Evolutionary conservation across 2,888 invertebrate species (phyloP).

Genomic region (Micropterix aruncella): DNA sequence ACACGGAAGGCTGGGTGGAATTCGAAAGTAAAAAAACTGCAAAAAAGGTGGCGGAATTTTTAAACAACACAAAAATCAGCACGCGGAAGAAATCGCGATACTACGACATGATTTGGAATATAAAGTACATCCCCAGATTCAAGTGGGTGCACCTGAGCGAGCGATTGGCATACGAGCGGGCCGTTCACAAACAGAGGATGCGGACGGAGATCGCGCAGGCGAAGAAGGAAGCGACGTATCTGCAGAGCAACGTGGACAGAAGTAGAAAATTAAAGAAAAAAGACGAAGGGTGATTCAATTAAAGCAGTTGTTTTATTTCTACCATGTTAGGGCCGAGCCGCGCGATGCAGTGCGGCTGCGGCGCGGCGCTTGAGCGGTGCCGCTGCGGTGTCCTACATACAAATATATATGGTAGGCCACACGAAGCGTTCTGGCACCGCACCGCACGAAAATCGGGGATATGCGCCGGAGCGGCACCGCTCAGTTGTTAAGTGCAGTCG

Average conservation of each 20-base stretch:
- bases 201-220: constrained; percentile 81
- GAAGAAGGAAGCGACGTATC: constrained; percentile 79
- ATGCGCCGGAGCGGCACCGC: too few species aligned
- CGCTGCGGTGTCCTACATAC: too few species aligned
- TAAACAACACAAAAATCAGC: constrained; percentile 84
- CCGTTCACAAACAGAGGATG: constrained; percentile 74
- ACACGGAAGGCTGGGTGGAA: constrained; percentile 93
- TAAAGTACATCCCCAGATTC: constrained; percentile 89
- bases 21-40: constrained; percentile 80
- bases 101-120: constrained; percentile 87
- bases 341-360: too few species aligned
- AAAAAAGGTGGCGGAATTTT: constrained; percentile 62
- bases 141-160: constrained; percentile 96
- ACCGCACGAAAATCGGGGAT: too few species aligned
- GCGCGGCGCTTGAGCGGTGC: too few species aligned
- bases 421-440: too few species aligned
- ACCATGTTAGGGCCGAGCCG: too few species aligned
- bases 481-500: too few species aligned
- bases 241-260: constrained; percentile 69
- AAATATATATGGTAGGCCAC: too few species aligned
- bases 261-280: constrained; percentile 52
- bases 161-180: constrained; percentile 82
- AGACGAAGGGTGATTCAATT: constrained; percentile 14
- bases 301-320: too few species aligned
- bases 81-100: constrained; percentile 75